Evolutionary conservation across 2,113 vertebrate species (phyloP).

Genomic region (Chaenocephalus aceratus): DNA sequence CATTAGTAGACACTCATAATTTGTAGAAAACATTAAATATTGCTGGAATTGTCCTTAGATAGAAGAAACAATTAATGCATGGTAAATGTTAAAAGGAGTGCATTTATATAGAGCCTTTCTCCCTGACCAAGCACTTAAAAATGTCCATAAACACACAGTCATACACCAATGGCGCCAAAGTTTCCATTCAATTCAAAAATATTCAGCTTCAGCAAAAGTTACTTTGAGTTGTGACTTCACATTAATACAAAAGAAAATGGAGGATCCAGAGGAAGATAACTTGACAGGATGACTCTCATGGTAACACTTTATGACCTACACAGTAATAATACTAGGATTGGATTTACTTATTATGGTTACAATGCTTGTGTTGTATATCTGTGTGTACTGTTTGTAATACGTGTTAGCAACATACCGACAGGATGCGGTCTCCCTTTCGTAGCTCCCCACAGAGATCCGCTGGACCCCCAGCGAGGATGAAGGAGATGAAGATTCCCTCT

Average conservation of each 20-base stretch:
- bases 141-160: too few species aligned
- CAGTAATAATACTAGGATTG: neutral
- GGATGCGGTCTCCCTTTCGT: constrained; percentile 94
- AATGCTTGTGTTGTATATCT: neutral
- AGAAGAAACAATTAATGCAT: neutral
- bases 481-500: constrained; percentile 98
- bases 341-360: neutral
- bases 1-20: neutral
- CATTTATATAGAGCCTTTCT: too few species aligned
- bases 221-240: neutral
- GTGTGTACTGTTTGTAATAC: neutral
- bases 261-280: neutral
- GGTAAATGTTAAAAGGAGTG: too few species aligned
- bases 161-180: neutral
- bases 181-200: neutral
- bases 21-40: neutral
- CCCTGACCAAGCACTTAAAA: too few species aligned
- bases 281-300: neutral
- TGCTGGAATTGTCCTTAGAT: neutral
- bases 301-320: neutral
- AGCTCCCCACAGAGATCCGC: constrained; percentile 98
- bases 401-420: constrained; percentile 87
- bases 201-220: neutral
- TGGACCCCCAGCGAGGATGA: constrained; percentile 96
- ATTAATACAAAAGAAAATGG: constrained; percentile 2